A percentile compares a stretch with the other conserved stretches of the same genome.
These are phyloP conservation scores for Polyommatus icarus DNA, from an alignment of 2,888 invertebrate genomes.

Conservation along the genomic window DNA sequence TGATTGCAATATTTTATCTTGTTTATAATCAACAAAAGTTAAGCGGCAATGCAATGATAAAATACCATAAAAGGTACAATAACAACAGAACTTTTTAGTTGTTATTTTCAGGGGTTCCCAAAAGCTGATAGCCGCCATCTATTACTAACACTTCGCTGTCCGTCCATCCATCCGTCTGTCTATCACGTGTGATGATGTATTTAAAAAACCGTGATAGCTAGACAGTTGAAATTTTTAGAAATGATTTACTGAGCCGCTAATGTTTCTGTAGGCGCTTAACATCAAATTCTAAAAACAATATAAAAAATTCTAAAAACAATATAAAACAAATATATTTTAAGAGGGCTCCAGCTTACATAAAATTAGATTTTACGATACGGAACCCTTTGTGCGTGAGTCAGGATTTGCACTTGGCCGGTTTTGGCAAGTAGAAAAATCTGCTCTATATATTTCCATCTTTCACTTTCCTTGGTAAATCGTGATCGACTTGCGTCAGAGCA, in stretches of 20 bases:
- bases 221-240: no score
- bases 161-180: no score
- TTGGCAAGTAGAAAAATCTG: not conserved
- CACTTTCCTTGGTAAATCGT: not conserved
- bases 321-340: not conserved
- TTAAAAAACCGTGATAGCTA: no score
- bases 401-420: no score
- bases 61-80: not conserved
- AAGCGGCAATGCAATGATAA: not conserved
- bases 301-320: not conserved
- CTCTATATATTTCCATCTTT: not conserved
- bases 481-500: not conserved
- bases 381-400: no score
- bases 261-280: no score
- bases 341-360: no score
- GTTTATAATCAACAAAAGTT: not conserved
- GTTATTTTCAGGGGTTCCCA: not conserved
- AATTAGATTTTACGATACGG: no score
- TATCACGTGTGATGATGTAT: no score
- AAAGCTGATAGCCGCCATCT: not conserved
- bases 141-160: no score
- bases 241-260: no score
- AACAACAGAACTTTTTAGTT: not conserved
- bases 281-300: not conserved
- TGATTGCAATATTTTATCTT: slow-evolving; percentile 6